These are phyloP conservation scores for Tethya wilhelma DNA, from an alignment of 37 sponge, comb jelly and placozoan genomes.

Conservation along the genomic window DNA sequence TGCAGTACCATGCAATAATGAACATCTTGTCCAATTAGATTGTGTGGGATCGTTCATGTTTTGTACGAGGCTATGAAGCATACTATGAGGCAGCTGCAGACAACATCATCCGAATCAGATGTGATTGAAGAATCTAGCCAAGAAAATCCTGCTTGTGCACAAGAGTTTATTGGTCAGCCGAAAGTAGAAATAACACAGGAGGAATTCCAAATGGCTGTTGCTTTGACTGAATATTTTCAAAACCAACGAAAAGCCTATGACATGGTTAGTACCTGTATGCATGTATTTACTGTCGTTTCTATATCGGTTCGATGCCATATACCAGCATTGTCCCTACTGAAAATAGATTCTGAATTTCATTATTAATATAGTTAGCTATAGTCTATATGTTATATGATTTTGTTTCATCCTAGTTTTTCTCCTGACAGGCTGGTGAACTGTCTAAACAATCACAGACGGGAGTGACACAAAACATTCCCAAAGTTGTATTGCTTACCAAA, in stretches of 20 bases:
- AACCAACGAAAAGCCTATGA: neutral
- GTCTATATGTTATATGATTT: no score
- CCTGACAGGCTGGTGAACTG: neutral
- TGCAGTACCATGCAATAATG: no score
- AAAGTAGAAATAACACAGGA: neutral
- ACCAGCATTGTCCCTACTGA: neutral
- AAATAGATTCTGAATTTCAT: no score
- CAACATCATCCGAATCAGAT: no score
- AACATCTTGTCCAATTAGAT: no score
- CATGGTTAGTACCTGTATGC: conserved; percentile 3
- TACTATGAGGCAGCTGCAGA: no score
- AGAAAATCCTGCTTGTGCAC: neutral
- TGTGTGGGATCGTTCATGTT: conserved; percentile 6
- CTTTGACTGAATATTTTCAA: conserved; percentile 5
- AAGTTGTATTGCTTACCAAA: neutral
- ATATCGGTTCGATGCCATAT: neutral
- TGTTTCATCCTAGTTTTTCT: no score
- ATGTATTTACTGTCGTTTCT: neutral
- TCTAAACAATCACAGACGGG: neutral
- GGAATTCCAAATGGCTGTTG: conserved; percentile 5
- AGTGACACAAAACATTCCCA: neutral
- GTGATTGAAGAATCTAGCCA: no score
- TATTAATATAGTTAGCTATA: no score
- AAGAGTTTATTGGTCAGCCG: neutral
- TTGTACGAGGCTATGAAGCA: neutral